A percentile compares a stretch with the other conserved stretches of the same genome.
These are phyloP conservation scores for Mormyrus iriodes DNA, from an alignment of 2,113 vertebrate species.

Conservation along the genomic window DNA sequence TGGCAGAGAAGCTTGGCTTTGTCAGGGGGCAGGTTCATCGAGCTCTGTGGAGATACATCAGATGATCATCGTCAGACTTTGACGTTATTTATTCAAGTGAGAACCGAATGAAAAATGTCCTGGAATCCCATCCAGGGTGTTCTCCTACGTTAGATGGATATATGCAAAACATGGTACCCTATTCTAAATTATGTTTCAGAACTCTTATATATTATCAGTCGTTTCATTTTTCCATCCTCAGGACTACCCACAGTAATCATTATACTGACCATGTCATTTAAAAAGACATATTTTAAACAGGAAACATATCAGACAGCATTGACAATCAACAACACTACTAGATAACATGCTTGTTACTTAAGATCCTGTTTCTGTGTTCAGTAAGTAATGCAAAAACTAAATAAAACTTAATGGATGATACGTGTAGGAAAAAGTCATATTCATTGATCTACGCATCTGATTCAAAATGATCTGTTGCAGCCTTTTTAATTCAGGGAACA, in stretches of 20 bases:
- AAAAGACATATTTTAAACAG: not conserved
- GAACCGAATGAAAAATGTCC: not conserved
- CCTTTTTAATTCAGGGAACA: not conserved
- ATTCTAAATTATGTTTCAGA: not conserved
- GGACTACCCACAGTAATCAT: not conserved
- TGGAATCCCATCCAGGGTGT: not conserved
- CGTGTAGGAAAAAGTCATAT: not conserved
- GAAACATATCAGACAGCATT: not conserved
- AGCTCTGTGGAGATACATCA: conserved; percentile 57
- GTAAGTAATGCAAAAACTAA: not conserved
- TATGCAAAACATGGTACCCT: not conserved
- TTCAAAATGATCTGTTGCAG: not conserved
- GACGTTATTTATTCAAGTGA: not conserved
- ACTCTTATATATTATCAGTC: not conserved
- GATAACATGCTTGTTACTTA: not conserved
- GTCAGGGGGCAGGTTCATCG: conserved; percentile 88
- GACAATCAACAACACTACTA: not conserved
- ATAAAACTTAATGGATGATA: not conserved
- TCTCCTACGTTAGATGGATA: not conserved
- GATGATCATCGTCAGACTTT: not conserved
- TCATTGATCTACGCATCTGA: not conserved
- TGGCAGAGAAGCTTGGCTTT: conserved; percentile 81
- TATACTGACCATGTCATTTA: not conserved
- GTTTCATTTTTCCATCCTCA: not conserved
- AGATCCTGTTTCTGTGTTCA: not conserved